Percentiles rank a stretch among this genome's conserved stretches.
Conservation (phyloP, 2,888 invertebrate genomes). For the Trachelus troglodyta region DNA sequence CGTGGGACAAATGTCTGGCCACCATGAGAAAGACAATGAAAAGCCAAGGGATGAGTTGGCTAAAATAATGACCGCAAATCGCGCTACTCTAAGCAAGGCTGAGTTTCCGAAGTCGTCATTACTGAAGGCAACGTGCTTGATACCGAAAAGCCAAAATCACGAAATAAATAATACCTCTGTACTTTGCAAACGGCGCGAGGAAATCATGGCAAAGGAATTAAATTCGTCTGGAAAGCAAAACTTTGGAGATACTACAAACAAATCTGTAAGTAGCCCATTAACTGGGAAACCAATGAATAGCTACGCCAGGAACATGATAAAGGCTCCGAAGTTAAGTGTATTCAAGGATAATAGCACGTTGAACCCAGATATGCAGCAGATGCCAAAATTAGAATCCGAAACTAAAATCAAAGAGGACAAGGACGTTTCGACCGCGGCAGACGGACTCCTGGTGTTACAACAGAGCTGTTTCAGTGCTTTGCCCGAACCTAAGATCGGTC, state of each 20-base stretch:
- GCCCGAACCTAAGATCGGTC: slow-evolving; percentile 31
- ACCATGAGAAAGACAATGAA: background rate
- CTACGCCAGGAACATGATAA: slow-evolving; percentile 41
- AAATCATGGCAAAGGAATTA: background rate
- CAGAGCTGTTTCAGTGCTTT: slow-evolving; percentile 32
- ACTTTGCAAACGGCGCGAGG: background rate
- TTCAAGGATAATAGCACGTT: slow-evolving; percentile 29
- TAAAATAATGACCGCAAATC: background rate
- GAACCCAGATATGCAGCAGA: slow-evolving; percentile 7
- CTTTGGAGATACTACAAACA: background rate
- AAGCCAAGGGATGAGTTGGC: background rate
- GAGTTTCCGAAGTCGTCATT: background rate
- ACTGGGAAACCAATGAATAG: slow-evolving; percentile 29
- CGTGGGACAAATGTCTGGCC: background rate
- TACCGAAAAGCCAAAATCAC: background rate
- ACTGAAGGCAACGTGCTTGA: background rate
- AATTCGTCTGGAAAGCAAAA: background rate
- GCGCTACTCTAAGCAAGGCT: background rate
- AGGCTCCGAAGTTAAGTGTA: slow-evolving; percentile 45
- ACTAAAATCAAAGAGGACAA: slow-evolving; percentile 27
- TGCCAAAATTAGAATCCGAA: background rate
- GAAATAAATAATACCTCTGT: background rate
- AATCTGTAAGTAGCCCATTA: slow-evolving; percentile 21
- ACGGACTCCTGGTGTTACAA: slow-evolving; percentile 39
- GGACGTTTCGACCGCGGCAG: slow-evolving; percentile 33